Evolutionary conservation across 1,140 invertebrate genomes (phyloP).

Genomic region (Procambarus virginalis): DNA sequence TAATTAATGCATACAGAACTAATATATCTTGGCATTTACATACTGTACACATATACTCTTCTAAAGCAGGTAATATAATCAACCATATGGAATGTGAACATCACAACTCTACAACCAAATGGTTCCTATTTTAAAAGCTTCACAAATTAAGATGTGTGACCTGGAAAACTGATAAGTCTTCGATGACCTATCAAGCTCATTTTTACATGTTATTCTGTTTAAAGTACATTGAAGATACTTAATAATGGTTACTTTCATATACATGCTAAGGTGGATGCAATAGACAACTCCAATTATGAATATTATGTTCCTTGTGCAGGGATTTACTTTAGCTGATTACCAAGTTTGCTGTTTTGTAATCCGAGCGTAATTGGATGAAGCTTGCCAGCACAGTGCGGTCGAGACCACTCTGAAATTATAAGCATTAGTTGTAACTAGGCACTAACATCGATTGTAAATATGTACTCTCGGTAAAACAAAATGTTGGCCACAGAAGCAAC

Average conservation of each 20-base stretch:
- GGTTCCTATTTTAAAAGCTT: neutral
- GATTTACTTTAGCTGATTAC: constrained; percentile 68
- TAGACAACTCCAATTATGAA: neutral
- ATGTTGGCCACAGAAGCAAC: neutral
- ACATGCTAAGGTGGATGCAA: neutral
- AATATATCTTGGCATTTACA: too few relatives aligned
- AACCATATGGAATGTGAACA: neutral
- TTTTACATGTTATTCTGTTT: too few relatives aligned
- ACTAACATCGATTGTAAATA: too few relatives aligned
- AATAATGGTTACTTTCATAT: neutral
- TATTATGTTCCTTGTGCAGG: neutral
- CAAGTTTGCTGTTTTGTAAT: constrained; percentile 90
- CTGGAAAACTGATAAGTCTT: neutral
- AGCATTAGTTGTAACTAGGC: neutral
- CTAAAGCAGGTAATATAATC: neutral
- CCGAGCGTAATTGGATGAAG: constrained; percentile 94
- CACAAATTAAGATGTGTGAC: neutral
- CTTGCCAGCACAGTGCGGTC: constrained; percentile 90
- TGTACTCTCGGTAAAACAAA: neutral
- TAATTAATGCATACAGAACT: too few relatives aligned
- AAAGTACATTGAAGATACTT: too few relatives aligned
- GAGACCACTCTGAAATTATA: constrained; percentile 82
- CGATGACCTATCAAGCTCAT: neutral
- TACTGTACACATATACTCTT: neutral
- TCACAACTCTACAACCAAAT: neutral